These are phyloP conservation scores for Hyles vespertilio DNA, from an alignment of 1,140 invertebrate species.

Conservation along the genomic window DNA sequence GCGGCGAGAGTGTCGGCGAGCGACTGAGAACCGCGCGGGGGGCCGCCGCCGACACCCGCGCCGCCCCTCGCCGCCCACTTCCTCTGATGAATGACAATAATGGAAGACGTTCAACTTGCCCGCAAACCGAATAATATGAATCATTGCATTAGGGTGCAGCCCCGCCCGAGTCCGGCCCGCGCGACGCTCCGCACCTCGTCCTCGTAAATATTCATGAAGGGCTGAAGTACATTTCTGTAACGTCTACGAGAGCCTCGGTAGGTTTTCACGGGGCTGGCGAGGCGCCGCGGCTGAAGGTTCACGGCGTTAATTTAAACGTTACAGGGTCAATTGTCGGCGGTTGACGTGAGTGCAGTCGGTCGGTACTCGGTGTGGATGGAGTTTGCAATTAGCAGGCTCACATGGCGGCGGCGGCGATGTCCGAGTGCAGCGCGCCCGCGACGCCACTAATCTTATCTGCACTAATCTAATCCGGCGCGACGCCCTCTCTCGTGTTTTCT, in stretches of 20 bases:
- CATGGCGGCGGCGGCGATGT: constrained; percentile 27
- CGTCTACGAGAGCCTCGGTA: constrained; percentile 1
- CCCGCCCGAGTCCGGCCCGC: constrained; percentile 59
- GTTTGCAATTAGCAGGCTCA: constrained; percentile 53
- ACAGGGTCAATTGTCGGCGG: too few relatives aligned
- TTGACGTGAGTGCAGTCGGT: too few relatives aligned
- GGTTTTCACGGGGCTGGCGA: neutral
- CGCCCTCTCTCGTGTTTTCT: constrained; percentile 71
- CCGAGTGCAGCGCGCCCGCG: constrained; percentile 34
- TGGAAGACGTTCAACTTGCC: constrained; percentile 75
- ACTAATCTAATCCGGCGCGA: constrained; percentile 68
- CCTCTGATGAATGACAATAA: constrained; percentile 75
- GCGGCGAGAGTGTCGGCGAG: constrained; percentile 67
- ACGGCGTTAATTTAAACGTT: neutral
- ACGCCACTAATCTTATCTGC: constrained; percentile 66
- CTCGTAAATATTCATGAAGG: constrained; percentile 54
- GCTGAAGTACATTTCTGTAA: constrained; percentile 29
- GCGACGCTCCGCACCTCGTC: constrained; percentile 34
- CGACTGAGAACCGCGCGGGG: constrained; percentile 61
- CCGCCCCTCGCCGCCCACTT: constrained; percentile 70
- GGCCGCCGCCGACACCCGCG: constrained; percentile 53
- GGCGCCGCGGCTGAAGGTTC: neutral
- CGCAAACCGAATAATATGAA: constrained; percentile 75
- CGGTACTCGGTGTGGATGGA: constrained; percentile 21
- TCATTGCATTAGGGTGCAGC: constrained; percentile 75